phyloP scores from a whole-genome alignment of 1,140 invertebrate genomes.

The Polypedilum vanderplanki region DNA sequence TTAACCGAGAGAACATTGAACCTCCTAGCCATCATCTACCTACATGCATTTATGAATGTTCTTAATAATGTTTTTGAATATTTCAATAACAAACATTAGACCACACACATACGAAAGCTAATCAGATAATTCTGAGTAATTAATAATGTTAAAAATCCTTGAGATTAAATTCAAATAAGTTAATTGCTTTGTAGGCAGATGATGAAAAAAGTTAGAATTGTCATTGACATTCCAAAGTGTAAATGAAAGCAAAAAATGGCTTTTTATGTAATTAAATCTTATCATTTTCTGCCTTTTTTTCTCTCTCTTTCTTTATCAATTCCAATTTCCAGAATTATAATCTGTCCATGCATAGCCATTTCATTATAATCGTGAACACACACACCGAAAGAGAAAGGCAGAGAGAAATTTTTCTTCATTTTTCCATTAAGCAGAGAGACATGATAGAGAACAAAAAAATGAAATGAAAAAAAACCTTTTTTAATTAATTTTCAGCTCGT shows the following conservation, averaged over 20 bases:
- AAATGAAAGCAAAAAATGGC: not conserved
- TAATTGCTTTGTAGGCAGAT: no score
- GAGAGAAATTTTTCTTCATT: not conserved
- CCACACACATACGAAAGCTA: no score
- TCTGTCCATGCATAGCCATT: slow-evolving; percentile 16
- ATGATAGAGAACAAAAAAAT: not conserved
- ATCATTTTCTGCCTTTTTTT: not conserved
- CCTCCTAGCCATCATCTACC: no score
- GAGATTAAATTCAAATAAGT: no score
- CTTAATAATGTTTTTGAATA: no score
- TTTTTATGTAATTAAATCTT: slow-evolving; percentile 17
- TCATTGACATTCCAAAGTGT: not conserved
- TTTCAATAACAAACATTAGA: no score
- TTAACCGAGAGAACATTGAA: no score
- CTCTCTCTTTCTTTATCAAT: not conserved
- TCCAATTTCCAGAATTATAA: not conserved
- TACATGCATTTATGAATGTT: no score
- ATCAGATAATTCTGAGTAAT: no score
- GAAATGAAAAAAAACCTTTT: slow-evolving; percentile 8
- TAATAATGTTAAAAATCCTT: no score
- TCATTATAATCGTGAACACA: slow-evolving; percentile 17
- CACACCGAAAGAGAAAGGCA: not conserved
- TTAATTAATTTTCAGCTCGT: slow-evolving; percentile 9
- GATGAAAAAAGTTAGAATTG: no score
- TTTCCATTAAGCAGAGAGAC: not conserved